A percentile compares a stretch with the other conserved stretches of the same genome.
phyloP scores from a whole-genome alignment of 2,113 vertebrate genomes.

The Peromyscus californicus region DNA sequence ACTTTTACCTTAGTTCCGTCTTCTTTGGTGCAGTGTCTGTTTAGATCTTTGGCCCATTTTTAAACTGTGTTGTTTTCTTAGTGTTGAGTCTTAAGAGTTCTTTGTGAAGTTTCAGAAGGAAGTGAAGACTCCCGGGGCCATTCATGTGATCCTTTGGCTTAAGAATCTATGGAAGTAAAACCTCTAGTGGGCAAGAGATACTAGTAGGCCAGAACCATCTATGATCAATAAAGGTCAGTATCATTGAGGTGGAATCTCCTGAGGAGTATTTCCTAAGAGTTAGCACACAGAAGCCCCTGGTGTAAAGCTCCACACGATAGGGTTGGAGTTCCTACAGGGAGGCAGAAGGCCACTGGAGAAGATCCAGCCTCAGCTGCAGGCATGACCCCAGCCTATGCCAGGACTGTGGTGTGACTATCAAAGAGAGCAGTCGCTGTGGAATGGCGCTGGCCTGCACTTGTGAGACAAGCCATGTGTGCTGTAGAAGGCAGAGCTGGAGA shows the following conservation, averaged over 20 bases:
- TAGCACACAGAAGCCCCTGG: not conserved
- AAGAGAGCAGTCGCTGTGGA: not conserved
- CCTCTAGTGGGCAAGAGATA: not conserved
- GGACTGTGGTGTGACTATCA: not conserved
- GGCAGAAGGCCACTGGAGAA: not conserved
- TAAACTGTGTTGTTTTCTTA: not conserved
- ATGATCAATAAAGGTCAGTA: not conserved
- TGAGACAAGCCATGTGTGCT: not conserved
- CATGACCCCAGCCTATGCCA: not conserved
- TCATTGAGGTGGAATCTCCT: not conserved
- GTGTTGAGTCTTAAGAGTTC: not conserved
- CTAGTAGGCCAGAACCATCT: not conserved
- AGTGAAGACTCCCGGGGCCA: not conserved
- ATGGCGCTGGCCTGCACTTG: not conserved
- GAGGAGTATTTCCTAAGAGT: not conserved
- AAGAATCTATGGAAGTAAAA: not conserved
- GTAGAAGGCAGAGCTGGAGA: not conserved
- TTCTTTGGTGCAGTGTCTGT: not conserved
- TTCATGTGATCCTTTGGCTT: not conserved
- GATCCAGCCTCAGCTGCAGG: not conserved
- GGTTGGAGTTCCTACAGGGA: not conserved
- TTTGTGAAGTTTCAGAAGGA: not conserved
- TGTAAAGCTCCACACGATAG: not conserved
- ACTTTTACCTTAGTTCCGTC: not conserved
- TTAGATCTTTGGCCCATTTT: not conserved